phyloP scores from a whole-genome alignment of 2,113 vertebrate species.

The Crotalus tigris region DNA sequence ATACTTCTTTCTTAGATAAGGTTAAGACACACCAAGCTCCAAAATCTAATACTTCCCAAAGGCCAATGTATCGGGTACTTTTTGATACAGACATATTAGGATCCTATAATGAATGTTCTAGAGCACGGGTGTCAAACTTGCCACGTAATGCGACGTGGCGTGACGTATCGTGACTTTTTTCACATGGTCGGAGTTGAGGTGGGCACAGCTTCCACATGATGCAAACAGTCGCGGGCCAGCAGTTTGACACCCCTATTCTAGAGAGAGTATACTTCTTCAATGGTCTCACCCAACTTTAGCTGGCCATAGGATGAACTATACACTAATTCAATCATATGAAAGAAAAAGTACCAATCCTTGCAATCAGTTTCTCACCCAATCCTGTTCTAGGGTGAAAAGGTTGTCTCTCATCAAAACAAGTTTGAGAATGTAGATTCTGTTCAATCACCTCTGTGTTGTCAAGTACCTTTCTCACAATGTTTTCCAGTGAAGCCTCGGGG shows the following conservation, averaged over 20 bases:
- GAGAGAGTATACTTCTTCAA: neutral
- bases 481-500: conserved; percentile 84
- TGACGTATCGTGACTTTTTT: too few species aligned
- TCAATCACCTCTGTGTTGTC: neutral
- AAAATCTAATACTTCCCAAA: neutral
- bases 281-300: neutral
- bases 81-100: neutral
- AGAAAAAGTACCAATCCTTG: neutral
- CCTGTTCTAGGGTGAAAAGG: neutral
- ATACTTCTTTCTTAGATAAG: neutral
- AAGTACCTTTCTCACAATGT: conserved; percentile 91
- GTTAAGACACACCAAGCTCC: neutral
- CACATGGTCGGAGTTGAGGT: too few species aligned
- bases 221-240: too few species aligned
- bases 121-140: too few species aligned
- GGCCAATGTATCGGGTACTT: neutral
- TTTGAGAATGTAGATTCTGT: neutral
- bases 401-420: neutral
- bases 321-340: too few species aligned
- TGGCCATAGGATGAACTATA: neutral
- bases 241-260: too few species aligned
- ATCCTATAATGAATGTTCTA: neutral
- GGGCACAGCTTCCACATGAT: too few species aligned
- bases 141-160: too few species aligned
- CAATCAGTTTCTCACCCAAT: neutral